Conservation (phyloP, 1,140 invertebrate species). For the Apis mellifera region DNA sequence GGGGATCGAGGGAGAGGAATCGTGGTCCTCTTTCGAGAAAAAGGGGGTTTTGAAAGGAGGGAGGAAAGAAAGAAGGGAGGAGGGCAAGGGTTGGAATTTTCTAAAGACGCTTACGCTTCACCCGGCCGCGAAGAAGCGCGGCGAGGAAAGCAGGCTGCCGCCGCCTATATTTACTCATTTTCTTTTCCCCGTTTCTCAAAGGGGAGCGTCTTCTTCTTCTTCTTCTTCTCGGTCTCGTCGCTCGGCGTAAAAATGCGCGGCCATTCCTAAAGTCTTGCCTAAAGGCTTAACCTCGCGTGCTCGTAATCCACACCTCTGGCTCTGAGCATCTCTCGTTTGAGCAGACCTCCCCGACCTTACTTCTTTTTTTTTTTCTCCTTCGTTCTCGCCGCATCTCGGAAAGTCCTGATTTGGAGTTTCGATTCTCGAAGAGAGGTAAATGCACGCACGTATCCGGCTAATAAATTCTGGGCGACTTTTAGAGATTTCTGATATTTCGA, state of each 20-base stretch:
- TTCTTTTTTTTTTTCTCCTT: too few species aligned
- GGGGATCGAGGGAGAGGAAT: neutral
- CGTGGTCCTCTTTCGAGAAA: neutral
- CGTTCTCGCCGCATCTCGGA: too few species aligned
- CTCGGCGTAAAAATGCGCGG: conserved; percentile 63
- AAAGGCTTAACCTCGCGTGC: conserved; percentile 55
- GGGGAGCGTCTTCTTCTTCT: conserved; percentile 48
- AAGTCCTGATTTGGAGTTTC: too few species aligned
- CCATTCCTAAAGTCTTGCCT: conserved; percentile 55
- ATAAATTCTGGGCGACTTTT: too few species aligned
- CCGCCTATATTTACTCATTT: conserved; percentile 66
- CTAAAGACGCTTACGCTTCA: conserved; percentile 66
- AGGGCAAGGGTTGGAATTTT: conserved; percentile 58
- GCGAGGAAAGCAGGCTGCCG: conserved; percentile 32
- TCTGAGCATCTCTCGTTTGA: conserved; percentile 34
- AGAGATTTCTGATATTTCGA: too few species aligned
- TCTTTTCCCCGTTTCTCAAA: conserved; percentile 62
- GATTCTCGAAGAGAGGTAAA: neutral
- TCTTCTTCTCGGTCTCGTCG: conserved; percentile 53
- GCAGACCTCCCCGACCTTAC: neutral
- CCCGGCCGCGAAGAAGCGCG: conserved; percentile 55
- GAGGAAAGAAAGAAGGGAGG: conserved; percentile 15
- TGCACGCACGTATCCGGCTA: too few species aligned
- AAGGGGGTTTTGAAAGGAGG: neutral
- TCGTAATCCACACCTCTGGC: conserved; percentile 38